Evolutionary conservation across 2,888 invertebrate species (phyloP).

Genomic region (Chaetogeoica ovagalla): DNA sequence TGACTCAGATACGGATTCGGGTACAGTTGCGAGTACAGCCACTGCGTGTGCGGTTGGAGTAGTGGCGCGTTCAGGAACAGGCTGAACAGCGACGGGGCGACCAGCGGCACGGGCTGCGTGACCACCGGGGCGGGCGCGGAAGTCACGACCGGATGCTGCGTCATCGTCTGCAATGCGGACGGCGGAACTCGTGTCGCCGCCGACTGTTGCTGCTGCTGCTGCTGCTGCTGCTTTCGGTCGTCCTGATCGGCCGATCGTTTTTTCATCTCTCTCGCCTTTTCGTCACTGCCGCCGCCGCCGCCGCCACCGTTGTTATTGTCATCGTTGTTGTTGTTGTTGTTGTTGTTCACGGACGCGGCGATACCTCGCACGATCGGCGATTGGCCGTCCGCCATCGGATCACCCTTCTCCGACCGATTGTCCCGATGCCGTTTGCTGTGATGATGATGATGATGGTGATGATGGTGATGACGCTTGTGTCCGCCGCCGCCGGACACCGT

Average conservation of each 20-base stretch:
- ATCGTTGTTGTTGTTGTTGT: conserved; percentile 15
- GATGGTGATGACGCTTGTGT: conserved; percentile 35
- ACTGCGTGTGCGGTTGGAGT: conserved; percentile 75
- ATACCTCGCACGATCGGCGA: background rate
- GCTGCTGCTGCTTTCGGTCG: background rate
- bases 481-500: conserved; percentile 34
- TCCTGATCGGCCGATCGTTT: conserved; percentile 57
- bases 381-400: background rate
- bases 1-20: conserved; percentile 61
- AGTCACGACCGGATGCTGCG: background rate
- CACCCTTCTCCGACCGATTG: conserved; percentile 15
- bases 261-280: background rate
- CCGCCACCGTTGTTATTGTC: background rate
- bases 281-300: background rate
- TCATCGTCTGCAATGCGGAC: background rate
- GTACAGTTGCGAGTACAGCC: conserved; percentile 78
- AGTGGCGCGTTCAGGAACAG: conserved; percentile 75
- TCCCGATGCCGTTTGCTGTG: conserved; percentile 36
- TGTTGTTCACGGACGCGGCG: background rate
- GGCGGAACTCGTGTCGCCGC: background rate
- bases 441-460: conserved; percentile 28
- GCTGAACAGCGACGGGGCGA: conserved; percentile 57
- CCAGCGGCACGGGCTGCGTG: conserved; percentile 53
- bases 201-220: background rate
- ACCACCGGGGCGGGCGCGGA: conserved; percentile 6